Conservation (phyloP, 2,888 invertebrate species). For the Drosophila robusta region DNA sequence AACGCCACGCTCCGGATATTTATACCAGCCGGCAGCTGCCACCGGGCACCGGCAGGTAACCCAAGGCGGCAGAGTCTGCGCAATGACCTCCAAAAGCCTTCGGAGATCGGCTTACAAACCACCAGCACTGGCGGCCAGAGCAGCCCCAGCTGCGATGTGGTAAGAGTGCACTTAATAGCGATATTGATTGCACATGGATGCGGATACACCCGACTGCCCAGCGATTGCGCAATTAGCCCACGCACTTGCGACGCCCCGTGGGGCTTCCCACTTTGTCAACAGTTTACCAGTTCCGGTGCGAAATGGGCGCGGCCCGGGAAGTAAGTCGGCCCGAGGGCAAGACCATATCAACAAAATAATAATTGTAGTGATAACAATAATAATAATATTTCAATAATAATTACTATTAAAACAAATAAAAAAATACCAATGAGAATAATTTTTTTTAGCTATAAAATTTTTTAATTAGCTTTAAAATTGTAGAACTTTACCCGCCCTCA, state of each 20-base stretch:
- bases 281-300: constrained; percentile 33
- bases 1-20: constrained; percentile 39
- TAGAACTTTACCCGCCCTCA: too few relatives aligned
- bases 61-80: constrained; percentile 58
- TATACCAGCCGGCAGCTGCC: constrained; percentile 44
- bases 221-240: constrained; percentile 49
- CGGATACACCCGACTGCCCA: constrained; percentile 28
- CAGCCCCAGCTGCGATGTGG: constrained; percentile 52
- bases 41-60: constrained; percentile 52
- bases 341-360: too few relatives aligned
- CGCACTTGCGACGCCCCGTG: constrained; percentile 45
- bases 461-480: too few relatives aligned
- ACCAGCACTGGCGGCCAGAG: constrained; percentile 1
- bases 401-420: too few relatives aligned
- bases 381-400: too few relatives aligned
- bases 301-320: neutral
- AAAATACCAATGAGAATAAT: too few relatives aligned
- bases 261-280: constrained; percentile 39
- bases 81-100: constrained; percentile 68
- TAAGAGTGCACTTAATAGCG: constrained; percentile 78
- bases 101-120: constrained; percentile 53
- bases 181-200: constrained; percentile 50
- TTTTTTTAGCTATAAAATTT: too few relatives aligned
- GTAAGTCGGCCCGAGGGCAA: too few relatives aligned
- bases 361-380: too few relatives aligned